phyloP scores from a whole-genome alignment of 2,888 invertebrate genomes.

The Campoplex capitator region DNA sequence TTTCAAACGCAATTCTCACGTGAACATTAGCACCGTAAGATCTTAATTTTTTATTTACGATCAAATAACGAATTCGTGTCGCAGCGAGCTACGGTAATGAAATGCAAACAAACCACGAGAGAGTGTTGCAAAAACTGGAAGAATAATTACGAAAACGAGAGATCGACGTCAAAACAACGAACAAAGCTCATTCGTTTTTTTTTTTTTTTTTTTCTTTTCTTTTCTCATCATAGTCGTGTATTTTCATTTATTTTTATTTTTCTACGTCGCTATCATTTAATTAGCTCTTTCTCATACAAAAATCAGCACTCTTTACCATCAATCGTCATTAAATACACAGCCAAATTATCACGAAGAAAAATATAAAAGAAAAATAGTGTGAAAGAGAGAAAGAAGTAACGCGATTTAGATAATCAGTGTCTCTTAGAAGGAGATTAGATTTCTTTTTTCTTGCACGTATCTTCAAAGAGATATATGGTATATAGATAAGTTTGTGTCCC shows the following conservation, averaged over 20 bases:
- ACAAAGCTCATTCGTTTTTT: constrained; percentile 1
- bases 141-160: background rate
- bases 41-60: background rate
- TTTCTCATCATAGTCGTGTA: constrained; percentile 6
- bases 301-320: constrained; percentile 44
- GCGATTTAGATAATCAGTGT: constrained; percentile 60
- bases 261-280: constrained; percentile 32
- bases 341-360: constrained; percentile 25
- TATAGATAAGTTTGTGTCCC: constrained; percentile 85
- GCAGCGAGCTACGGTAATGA: constrained; percentile 12
- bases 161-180: background rate
- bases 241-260: constrained; percentile 20
- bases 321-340: constrained; percentile 60
- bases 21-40: background rate
- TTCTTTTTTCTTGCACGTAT: constrained; percentile 64
- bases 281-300: constrained; percentile 50
- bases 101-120: background rate
- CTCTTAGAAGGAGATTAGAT: constrained; percentile 63
- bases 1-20: background rate
- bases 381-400: constrained; percentile 2
- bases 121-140: constrained; percentile 3
- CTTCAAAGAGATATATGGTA: constrained; percentile 80
- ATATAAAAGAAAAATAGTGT: background rate
- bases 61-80: background rate
- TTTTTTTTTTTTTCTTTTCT: background rate